Evolutionary conservation across 2,113 vertebrate species (phyloP), one percentile per base, ranked within the genome.

Genomic region (Balaenoptera acutorostrata): DNA sequence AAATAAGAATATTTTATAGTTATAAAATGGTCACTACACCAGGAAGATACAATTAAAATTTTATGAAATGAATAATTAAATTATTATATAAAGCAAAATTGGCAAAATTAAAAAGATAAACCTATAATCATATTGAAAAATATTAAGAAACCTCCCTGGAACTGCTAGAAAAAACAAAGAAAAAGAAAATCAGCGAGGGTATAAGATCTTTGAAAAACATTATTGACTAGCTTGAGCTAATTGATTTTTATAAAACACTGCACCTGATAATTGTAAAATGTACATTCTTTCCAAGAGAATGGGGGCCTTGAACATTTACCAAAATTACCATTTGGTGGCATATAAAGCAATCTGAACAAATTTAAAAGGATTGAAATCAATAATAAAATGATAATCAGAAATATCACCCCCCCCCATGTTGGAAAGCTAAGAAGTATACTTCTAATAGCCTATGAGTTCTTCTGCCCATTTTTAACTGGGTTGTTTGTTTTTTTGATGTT

Each of bases 381-480:
- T 63, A 86, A 80, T 80, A 81, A 92, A 44, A 74, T 81, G 8
- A 39, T 27, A 87, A 95, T 21, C 52, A 55, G 17, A 55, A 55
- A 14, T 17, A 5, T 10, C 15, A n/a, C n/a, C 0, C 13, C 0
- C 13, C 1, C 36, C 14, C 6, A 36, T 15, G 8, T 61, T 77
- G 71, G 20, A 85, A 93, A 93, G 63, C 15, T 93, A 88, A 61
- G 61, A 96, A 83, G 88, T 41, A 49, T 33, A 77, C 11, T 84
- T 89, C 14, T 59, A 77, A 61, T 61, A 85, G 27, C 27, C 18
- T 27, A 92, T 81, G 66, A 13, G 31, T 61, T 72, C 7, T 72
- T 72, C 6, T 41, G 41, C 1, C 2, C 12, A 72, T 15, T 72
- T 72, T 27, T 27, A 72, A 72, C 6, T 44, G n/a, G 39, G 25